phyloP scores from a whole-genome alignment of 1,140 invertebrate species.

The Teleogryllus occipitalis region DNA sequence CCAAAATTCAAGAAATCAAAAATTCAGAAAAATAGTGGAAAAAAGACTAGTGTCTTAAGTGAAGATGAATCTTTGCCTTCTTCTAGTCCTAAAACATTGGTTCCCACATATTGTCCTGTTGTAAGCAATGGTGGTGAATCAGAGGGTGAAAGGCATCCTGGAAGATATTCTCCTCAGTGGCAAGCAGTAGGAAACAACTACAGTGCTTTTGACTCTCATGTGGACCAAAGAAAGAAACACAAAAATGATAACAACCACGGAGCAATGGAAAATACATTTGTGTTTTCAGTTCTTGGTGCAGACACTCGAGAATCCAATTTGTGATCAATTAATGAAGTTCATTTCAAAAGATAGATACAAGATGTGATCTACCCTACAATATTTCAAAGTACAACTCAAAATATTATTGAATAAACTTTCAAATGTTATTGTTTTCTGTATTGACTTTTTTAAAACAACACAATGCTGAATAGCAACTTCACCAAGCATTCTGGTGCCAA shows the following conservation, averaged over 20 bases:
- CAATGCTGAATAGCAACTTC: no score
- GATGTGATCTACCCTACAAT: no score
- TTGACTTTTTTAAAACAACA: no score
- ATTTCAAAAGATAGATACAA: no score
- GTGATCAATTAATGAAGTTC: background rate
- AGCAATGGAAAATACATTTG: background rate
- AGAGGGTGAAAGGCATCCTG: background rate
- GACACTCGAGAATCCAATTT: background rate
- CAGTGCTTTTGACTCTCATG: background rate
- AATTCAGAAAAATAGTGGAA: background rate
- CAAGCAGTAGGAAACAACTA: background rate
- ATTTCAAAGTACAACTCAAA: no score
- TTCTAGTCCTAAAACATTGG: background rate
- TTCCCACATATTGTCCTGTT: background rate
- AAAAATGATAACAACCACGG: background rate
- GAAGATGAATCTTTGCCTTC: slow-evolving; percentile 1
- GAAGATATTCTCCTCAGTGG: background rate
- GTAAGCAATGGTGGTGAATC: background rate
- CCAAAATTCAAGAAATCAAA: background rate
- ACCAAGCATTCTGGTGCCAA: no score
- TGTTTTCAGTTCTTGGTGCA: background rate
- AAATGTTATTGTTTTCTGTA: no score
- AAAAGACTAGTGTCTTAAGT: background rate
- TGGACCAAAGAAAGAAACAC: background rate
- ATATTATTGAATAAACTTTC: no score